Evolutionary conservation across 2,113 vertebrate genomes (phyloP).

Genomic region (Struthidea cinerea): DNA sequence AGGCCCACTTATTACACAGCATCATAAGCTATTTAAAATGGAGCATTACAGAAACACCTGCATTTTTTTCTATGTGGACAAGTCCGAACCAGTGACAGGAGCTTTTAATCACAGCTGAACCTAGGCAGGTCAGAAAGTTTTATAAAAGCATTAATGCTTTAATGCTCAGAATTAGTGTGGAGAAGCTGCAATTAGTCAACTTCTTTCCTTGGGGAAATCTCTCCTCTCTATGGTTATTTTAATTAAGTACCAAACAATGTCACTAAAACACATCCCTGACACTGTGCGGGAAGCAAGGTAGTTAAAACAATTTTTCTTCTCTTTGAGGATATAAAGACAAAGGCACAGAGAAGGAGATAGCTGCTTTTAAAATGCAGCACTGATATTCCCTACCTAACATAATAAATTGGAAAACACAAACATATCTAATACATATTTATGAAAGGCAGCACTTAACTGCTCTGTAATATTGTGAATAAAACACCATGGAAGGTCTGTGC

Average conservation of each 20-base stretch:
- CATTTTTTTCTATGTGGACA: background rate
- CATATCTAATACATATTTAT: background rate
- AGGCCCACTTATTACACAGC: background rate
- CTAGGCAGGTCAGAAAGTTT: background rate
- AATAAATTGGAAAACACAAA: background rate
- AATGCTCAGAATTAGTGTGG: background rate
- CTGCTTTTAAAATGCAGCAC: background rate
- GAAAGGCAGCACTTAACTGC: background rate
- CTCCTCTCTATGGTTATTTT: background rate
- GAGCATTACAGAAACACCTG: background rate
- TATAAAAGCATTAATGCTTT: background rate
- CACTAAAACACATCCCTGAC: background rate
- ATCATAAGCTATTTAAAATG: background rate
- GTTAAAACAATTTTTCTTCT: background rate
- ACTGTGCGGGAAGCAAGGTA: background rate
- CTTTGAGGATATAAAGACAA: background rate
- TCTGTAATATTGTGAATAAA: background rate
- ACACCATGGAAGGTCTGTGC: background rate
- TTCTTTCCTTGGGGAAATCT: constrained; percentile 5
- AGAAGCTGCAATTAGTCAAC: background rate
- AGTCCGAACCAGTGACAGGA: background rate
- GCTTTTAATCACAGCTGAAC: background rate
- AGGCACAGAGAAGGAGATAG: background rate
- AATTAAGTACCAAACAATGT: constrained; percentile 20
- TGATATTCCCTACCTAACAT: background rate